phyloP scores from a whole-genome alignment of 2,797 vertebrate genomes.

The Dendrocincla tyrannina region DNA sequence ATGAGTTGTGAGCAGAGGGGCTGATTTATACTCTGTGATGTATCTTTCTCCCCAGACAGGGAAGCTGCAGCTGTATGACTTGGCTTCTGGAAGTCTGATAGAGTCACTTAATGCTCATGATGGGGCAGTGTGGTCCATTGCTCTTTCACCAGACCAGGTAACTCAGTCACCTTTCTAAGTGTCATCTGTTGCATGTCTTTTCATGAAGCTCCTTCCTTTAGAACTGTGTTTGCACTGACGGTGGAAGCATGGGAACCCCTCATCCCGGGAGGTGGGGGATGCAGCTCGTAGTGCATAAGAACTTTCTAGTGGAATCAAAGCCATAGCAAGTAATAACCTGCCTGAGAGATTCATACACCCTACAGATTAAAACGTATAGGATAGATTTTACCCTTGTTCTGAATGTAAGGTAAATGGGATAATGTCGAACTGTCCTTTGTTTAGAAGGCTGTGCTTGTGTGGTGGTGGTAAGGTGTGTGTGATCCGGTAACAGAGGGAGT shows the following conservation, averaged over 20 bases:
- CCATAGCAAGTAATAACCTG: background rate
- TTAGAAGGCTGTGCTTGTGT: background rate
- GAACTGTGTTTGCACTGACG: background rate
- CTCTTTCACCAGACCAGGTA: slow-evolving; percentile 93
- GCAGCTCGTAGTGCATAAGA: background rate
- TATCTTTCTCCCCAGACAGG: slow-evolving; percentile 80
- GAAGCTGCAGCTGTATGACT: slow-evolving; percentile 92
- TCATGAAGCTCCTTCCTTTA: background rate
- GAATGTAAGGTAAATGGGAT: background rate
- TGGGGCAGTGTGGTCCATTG: slow-evolving; percentile 91
- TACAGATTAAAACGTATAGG: background rate
- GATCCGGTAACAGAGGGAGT: background rate
- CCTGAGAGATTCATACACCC: background rate
- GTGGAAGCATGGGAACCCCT: background rate
- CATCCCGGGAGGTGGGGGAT: background rate
- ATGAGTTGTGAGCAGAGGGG: background rate
- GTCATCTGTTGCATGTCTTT: background rate
- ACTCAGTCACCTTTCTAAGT: background rate
- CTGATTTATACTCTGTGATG: background rate
- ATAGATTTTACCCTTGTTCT: background rate
- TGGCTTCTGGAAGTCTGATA: slow-evolving; percentile 89
- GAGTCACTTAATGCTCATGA: slow-evolving; percentile 85
- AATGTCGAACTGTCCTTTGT: background rate
- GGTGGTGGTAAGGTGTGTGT: background rate
- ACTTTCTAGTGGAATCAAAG: background rate